phyloP scores from a whole-genome alignment of 2,113 vertebrate species.

The Progne subis region DNA sequence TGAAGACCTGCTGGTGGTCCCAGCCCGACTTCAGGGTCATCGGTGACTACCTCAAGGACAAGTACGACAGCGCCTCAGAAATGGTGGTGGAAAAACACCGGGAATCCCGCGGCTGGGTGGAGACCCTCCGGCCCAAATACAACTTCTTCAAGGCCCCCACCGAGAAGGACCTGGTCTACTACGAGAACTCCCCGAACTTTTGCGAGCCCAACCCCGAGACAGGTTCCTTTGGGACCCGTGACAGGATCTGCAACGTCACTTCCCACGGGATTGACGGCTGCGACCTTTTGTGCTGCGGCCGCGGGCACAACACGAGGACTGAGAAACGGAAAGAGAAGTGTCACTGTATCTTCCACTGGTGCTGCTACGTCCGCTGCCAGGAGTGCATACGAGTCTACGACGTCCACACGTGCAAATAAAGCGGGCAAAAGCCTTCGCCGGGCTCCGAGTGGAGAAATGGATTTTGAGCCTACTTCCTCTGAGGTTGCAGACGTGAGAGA shows the following conservation, averaged over 20 bases:
- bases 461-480: slow-evolving; percentile 52
- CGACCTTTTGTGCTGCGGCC: slow-evolving; percentile 82
- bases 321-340: slow-evolving; percentile 83
- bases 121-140: slow-evolving; percentile 82
- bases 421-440: neutral
- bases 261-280: slow-evolving; percentile 84
- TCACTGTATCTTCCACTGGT: slow-evolving; percentile 85
- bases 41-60: slow-evolving; percentile 85
- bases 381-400: slow-evolving; percentile 82
- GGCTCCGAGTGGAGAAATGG: slow-evolving; percentile 12
- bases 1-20: slow-evolving; percentile 87
- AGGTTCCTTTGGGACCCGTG: slow-evolving; percentile 81
- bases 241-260: slow-evolving; percentile 81
- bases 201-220: slow-evolving; percentile 83
- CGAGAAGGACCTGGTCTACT: slow-evolving; percentile 83
- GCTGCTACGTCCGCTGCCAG: slow-evolving; percentile 85
- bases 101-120: slow-evolving; percentile 83
- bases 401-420: slow-evolving; percentile 85
- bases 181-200: slow-evolving; percentile 83
- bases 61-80: slow-evolving; percentile 84
- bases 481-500: slow-evolving; percentile 45
- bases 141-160: slow-evolving; percentile 83
- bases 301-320: slow-evolving; percentile 80
- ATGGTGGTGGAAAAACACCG: slow-evolving; percentile 86
- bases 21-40: slow-evolving; percentile 83